These are phyloP conservation scores for Uloborus diversus DNA, from an alignment of 1,140 invertebrate species.

Conservation along the genomic window DNA sequence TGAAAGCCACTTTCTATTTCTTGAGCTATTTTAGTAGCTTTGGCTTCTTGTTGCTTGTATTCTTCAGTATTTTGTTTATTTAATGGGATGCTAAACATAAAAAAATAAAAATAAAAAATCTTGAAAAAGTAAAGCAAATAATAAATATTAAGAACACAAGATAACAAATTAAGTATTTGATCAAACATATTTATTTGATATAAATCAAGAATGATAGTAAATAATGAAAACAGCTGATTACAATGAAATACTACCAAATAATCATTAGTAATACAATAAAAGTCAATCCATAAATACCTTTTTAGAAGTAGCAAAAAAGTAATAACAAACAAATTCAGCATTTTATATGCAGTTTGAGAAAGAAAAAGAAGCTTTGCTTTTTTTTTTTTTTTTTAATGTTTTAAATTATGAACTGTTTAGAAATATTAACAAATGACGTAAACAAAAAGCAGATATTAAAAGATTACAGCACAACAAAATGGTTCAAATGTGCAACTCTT, in stretches of 20 bases:
- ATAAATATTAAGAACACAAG: no score
- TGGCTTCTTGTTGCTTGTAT: slow-evolving; percentile 83
- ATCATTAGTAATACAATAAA: no score
- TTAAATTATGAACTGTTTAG: no score
- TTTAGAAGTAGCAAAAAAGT: no score
- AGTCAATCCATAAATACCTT: no score
- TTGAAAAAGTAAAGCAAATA: neutral
- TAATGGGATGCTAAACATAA: slow-evolving; percentile 71
- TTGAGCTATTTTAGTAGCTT: slow-evolving; percentile 85
- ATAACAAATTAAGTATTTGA: no score
- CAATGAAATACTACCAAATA: no score
- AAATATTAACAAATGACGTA: no score
- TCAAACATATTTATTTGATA: neutral
- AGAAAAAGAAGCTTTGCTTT: neutral
- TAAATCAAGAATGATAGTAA: neutral
- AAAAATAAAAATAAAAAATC: slow-evolving; percentile 1
- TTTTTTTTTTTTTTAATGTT: slow-evolving; percentile 26
- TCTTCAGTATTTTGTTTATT: slow-evolving; percentile 85
- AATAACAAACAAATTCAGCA: neutral
- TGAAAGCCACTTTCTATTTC: slow-evolving; percentile 87
- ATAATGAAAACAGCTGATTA: neutral
- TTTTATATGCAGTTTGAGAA: neutral
- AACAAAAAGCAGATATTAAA: no score
- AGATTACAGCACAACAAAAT: no score
- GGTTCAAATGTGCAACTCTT: no score